These are phyloP conservation scores for Eptatretus burgeri DNA, from an alignment of 2,113 vertebrate species.

Conservation along the genomic window DNA sequence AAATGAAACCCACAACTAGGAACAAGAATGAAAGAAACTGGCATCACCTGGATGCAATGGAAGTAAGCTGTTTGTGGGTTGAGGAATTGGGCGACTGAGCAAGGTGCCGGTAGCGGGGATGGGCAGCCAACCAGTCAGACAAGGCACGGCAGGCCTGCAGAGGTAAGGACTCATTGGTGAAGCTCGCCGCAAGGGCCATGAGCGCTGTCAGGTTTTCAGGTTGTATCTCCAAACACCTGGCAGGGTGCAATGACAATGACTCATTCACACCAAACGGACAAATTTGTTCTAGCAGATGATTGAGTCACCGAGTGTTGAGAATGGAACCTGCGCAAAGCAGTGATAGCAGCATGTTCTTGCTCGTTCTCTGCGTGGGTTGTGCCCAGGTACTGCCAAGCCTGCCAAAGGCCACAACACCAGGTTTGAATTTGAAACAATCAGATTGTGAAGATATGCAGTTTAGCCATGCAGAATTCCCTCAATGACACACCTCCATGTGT, in stretches of 20 bases:
- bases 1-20: no score
- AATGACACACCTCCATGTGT: slow-evolving; percentile 52
- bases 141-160: slow-evolving; percentile 81
- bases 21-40: no score
- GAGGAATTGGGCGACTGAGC: slow-evolving; percentile 12
- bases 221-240: slow-evolving; percentile 66
- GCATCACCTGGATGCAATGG: no score
- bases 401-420: background rate
- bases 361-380: slow-evolving; percentile 94
- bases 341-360: slow-evolving; percentile 81
- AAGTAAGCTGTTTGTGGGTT: no score
- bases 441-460: background rate
- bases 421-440: background rate
- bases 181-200: slow-evolving; percentile 85
- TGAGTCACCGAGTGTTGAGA: no score
- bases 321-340: slow-evolving; percentile 52
- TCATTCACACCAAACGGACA: no score
- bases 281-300: no score
- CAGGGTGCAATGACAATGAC: background rate
- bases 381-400: slow-evolving; percentile 96
- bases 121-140: slow-evolving; percentile 58
- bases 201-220: slow-evolving; percentile 64
- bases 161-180: slow-evolving; percentile 83
- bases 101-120: slow-evolving; percentile 38
- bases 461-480: background rate